Conservation (phyloP, 1,140 invertebrate species). For the Cataglyphis hispanica region DNA sequence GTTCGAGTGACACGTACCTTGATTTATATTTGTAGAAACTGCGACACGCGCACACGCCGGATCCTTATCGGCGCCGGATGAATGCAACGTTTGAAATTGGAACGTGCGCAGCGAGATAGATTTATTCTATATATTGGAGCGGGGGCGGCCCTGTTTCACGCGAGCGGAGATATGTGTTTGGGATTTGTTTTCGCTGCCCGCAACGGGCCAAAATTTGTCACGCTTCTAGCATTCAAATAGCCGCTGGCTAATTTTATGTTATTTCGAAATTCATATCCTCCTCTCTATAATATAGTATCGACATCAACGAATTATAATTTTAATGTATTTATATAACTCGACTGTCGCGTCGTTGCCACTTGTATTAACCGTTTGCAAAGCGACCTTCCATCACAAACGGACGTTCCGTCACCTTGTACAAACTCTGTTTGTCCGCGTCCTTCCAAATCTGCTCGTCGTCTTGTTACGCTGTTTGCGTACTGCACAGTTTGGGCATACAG, state of each 20-base stretch:
- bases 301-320: conserved; percentile 18
- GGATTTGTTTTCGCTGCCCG: conserved; percentile 16
- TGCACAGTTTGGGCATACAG: conserved; percentile 3
- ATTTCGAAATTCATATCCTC: neutral
- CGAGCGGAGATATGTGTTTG: neutral
- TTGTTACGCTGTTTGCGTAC: conserved; percentile 9
- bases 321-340: conserved; percentile 5
- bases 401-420: neutral
- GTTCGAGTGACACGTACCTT: conserved; percentile 23
- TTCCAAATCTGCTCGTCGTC: conserved; percentile 15
- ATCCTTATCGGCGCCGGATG: conserved; percentile 53
- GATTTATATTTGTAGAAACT: conserved; percentile 59
- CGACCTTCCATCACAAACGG: neutral
- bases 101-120: conserved; percentile 56
- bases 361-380: neutral
- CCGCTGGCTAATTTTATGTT: neutral
- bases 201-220: conserved; percentile 6
- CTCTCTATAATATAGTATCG: neutral
- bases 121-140: conserved; percentile 57
- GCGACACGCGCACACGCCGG: conserved; percentile 17
- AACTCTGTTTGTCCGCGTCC: conserved; percentile 19
- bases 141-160: neutral
- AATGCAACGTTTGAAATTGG: conserved; percentile 57
- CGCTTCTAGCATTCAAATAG: neutral
- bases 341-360: neutral